Evolutionary conservation across 2,113 vertebrate genomes (phyloP), one percentile per base, ranked within the genome.

Genomic region (Acinonyx jubatus): DNA sequence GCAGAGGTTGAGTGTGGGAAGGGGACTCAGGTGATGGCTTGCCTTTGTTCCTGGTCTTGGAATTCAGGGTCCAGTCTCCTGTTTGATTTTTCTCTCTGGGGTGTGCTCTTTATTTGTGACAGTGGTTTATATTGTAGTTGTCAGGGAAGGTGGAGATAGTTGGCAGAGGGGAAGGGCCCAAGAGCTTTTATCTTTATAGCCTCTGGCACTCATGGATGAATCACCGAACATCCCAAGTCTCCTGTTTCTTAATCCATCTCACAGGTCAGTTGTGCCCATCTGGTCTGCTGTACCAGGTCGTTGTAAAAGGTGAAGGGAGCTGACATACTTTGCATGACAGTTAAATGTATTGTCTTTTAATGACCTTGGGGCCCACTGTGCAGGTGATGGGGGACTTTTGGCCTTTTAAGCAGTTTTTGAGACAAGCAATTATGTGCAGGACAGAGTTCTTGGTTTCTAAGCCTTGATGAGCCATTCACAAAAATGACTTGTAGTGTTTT

Each of bases 361-460:
- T 65, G 69, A 69, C 50, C 48, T 83, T 38, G 19, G 68, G 25
- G 18, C 33, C n/a, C 50, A 8, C 33, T 9, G 6, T 63, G 74
- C 16, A 19, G 29, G 41, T 57, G 38, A 29, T 48, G 68, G 23
- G 23, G n/a, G 45, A 27, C 41, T 61, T 1, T 5, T 45, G 90
- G 69, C 61, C 15, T 61, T 61, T 89, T 38, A 85, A 94, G 52
- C n/a, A 87, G 52, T 86, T 95, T 93, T 90, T 83, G 50, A 86
- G 82, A 74, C 18, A 50, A 63, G 50, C 50, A 92, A 69, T 82
- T 87, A n/a, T 91, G 18, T 90, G 36, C 76, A 73, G 16, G 36
- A 13, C 96, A 66, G 88, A 88, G 66, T 89, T 65, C 36, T 80
- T 95, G 71, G 29, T 76, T 85, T 88, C 55, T 48, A 48, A 94